Evolutionary conservation across 2,797 vertebrate genomes (phyloP), one percentile per base, ranked within the genome.

Genomic region (Cirrhinus mrigala): DNA sequence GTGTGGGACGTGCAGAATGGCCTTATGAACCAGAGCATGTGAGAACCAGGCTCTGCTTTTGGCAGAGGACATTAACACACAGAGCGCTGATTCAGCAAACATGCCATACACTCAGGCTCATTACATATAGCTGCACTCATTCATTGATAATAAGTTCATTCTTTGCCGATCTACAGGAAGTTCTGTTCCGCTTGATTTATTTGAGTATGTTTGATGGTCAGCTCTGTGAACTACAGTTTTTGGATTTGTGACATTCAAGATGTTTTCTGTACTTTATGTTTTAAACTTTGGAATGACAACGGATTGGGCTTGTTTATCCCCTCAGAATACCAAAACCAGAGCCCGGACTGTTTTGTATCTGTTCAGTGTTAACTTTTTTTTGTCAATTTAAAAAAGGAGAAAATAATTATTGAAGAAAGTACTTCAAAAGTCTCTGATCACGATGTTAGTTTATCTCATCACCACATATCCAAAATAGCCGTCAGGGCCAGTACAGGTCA

Each of bases 1-100:
- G 79, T 68, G 70, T 88, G 84, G 87, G 86, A 89, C 62, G 64
- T 87, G 83, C 71, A 68, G 68, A 82, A 87, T 86, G 86, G 73
- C 27, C 70, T 84, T 58, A 56, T 87, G 89, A 87, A 87, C 85
- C 27, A 33, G 77, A 88, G 44, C 87, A 88, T 84, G 89, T 83
- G 87, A 88, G 75, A 76, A 74, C 80, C 81, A 78, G 85, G 71
- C 82, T 84, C 44, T 70, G 18, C 46, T 80, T 86, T 83, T 83
- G 86, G 70, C 76, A 82, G 44, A 54, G 5, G 27, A 69, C 18
- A 11, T 44, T 20, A 77, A 54, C 60, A 44, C 64, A 79, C 20
- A 73, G 22, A 71, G 40, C 18, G 37, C 76, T 62, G 44, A 66
- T 80, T 85, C 77, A 85, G 77, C 84, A 80, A 80, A 80, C 22